Percentiles rank a stretch among this genome's conserved stretches.
phyloP scores from a whole-genome alignment of 2,113 vertebrate species.

The Calypte anna region DNA sequence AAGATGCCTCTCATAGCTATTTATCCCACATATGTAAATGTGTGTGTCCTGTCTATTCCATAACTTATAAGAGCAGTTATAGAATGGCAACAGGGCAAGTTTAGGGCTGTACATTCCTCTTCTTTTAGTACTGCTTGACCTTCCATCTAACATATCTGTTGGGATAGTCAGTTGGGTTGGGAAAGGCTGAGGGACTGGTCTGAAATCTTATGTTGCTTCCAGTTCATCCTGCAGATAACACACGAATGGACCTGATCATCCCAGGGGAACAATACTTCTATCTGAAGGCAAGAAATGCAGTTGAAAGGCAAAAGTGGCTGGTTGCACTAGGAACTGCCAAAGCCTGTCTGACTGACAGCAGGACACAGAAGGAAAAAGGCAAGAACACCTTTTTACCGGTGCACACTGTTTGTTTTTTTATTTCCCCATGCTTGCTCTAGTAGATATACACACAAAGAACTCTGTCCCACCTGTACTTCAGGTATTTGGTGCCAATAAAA shows the following conservation, averaged over 20 bases:
- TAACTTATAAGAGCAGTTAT: not conserved
- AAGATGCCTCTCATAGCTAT: not conserved
- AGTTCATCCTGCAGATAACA: slow-evolving; percentile 94
- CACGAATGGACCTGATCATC: slow-evolving; percentile 93
- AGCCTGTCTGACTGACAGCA: slow-evolving; percentile 94
- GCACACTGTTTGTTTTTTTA: not conserved
- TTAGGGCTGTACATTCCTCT: not conserved
- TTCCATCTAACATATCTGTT: not conserved
- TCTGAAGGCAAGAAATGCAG: slow-evolving; percentile 92
- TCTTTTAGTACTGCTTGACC: not conserved
- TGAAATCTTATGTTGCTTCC: slow-evolving; percentile 16
- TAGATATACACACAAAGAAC: not conserved
- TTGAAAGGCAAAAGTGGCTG: slow-evolving; percentile 95
- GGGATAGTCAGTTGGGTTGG: not conserved
- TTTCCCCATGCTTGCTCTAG: not conserved
- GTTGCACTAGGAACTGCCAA: slow-evolving; percentile 95
- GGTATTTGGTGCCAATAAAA: not conserved
- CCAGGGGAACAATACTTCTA: slow-evolving; percentile 98
- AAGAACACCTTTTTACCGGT: slow-evolving; percentile 37
- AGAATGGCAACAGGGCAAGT: not conserved
- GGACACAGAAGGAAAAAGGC: slow-evolving; percentile 95
- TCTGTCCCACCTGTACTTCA: not conserved
- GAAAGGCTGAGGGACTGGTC: not conserved
- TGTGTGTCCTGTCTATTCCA: not conserved
- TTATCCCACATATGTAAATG: not conserved